Conservation (phyloP, 2,113 vertebrate species). For the Caloenas nicobarica region DNA sequence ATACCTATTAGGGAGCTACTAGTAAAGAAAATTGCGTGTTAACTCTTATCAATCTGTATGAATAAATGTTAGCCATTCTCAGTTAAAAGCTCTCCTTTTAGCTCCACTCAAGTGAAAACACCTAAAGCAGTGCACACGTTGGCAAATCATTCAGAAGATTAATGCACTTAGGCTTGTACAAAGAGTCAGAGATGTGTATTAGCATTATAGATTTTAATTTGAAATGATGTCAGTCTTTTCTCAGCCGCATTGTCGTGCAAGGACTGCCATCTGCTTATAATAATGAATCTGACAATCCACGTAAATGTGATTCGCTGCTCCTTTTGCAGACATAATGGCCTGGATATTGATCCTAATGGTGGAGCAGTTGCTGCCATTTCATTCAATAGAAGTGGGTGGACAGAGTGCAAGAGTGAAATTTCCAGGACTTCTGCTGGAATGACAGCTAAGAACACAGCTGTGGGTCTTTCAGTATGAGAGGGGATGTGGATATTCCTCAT, state of each 20-base stretch:
- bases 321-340: slow-evolving; percentile 88
- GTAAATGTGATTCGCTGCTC: slow-evolving; percentile 90
- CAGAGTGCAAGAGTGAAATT: slow-evolving; percentile 52
- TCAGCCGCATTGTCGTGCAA: slow-evolving; percentile 83
- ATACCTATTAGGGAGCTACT: slow-evolving; percentile 73
- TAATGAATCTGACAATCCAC: slow-evolving; percentile 92
- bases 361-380: slow-evolving; percentile 80
- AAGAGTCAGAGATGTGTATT: slow-evolving; percentile 83
- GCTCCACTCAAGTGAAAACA: slow-evolving; percentile 78
- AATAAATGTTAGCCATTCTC: slow-evolving; percentile 76
- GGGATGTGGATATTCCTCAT: not conserved
- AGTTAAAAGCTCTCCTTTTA: slow-evolving; percentile 75
- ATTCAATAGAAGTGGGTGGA: slow-evolving; percentile 77
- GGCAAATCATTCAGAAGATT: slow-evolving; percentile 78
- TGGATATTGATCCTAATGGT: slow-evolving; percentile 89
- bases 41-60: slow-evolving; percentile 77
- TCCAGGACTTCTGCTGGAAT: not conserved
- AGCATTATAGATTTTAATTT: slow-evolving; percentile 98
- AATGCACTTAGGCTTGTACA: slow-evolving; percentile 81
- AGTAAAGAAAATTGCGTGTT: slow-evolving; percentile 77
- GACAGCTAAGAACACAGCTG: not conserved
- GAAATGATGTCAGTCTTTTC: slow-evolving; percentile 91
- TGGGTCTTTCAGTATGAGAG: not conserved
- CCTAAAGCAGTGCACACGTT: slow-evolving; percentile 56
- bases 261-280: slow-evolving; percentile 92